Conservation (phyloP, 2,113 vertebrate species). For the Crotalus tigris region DNA sequence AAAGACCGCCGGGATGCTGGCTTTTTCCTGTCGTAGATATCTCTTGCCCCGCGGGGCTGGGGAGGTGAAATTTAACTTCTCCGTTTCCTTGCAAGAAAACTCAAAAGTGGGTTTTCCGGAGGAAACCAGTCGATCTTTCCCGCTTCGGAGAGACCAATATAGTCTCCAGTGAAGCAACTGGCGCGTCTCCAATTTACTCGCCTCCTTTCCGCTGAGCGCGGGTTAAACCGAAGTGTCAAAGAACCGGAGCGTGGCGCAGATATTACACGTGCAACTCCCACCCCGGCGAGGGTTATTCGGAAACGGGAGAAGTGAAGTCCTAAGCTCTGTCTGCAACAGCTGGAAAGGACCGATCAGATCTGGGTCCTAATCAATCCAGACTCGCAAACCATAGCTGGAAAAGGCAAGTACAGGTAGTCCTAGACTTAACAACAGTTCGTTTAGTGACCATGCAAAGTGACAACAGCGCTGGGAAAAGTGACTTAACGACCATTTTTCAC, state of each 20-base stretch:
- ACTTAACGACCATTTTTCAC: not conserved
- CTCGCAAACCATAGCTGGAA: not conserved
- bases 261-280: not conserved
- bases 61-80: not conserved
- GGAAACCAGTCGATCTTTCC: not conserved
- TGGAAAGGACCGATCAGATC: not conserved
- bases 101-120: not conserved
- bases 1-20: not conserved
- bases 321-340: not conserved
- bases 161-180: not conserved
- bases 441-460: too few species aligned
- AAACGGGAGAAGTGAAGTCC: not conserved
- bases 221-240: not conserved
- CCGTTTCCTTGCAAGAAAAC: not conserved
- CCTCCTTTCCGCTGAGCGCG: too few species aligned
- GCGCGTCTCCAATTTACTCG: not conserved
- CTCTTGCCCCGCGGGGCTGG: not conserved
- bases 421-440: not conserved
- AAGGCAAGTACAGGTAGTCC: not conserved
- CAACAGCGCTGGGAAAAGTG: not conserved
- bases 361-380: not conserved
- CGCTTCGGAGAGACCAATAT: not conserved
- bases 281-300: not conserved
- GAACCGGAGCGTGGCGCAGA: not conserved
- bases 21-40: not conserved